Conservation (phyloP, 2,113 vertebrate genomes). For the Fregata magnificens region DNA sequence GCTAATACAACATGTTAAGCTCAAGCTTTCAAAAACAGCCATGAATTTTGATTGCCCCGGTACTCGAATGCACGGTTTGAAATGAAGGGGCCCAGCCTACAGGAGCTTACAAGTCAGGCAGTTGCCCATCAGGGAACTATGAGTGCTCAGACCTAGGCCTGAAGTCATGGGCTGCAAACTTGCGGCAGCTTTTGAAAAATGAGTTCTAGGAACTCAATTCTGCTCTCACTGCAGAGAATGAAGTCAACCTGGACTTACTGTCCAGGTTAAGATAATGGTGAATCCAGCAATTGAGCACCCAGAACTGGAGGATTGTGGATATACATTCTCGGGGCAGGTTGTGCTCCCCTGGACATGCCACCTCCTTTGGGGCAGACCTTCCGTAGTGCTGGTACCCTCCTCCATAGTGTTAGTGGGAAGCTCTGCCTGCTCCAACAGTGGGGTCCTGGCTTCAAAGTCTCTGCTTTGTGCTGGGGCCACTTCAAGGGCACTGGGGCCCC, state of each 20-base stretch:
- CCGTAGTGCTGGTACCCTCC: background rate
- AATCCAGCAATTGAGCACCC: background rate
- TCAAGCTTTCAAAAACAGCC: background rate
- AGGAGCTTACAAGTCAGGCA: background rate
- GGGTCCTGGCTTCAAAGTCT: background rate
- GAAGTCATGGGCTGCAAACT: background rate
- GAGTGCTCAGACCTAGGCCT: background rate
- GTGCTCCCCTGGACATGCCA: background rate
- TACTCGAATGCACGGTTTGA: background rate
- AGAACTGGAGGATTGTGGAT: background rate
- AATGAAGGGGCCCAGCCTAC: background rate
- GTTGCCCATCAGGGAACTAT: background rate
- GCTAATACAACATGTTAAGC: background rate
- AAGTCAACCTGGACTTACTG: background rate
- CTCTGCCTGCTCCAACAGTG: background rate
- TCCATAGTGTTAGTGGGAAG: background rate
- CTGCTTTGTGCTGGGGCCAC: background rate
- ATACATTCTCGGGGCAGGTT: background rate
- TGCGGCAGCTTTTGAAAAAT: background rate
- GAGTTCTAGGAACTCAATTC: background rate
- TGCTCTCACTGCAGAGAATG: background rate
- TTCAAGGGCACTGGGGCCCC: background rate
- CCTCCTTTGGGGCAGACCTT: background rate
- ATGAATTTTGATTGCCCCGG: background rate
- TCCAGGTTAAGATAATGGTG: background rate